phyloP scores from a whole-genome alignment of 2,888 invertebrate genomes.

The Melangyna quadrimaculata region DNA sequence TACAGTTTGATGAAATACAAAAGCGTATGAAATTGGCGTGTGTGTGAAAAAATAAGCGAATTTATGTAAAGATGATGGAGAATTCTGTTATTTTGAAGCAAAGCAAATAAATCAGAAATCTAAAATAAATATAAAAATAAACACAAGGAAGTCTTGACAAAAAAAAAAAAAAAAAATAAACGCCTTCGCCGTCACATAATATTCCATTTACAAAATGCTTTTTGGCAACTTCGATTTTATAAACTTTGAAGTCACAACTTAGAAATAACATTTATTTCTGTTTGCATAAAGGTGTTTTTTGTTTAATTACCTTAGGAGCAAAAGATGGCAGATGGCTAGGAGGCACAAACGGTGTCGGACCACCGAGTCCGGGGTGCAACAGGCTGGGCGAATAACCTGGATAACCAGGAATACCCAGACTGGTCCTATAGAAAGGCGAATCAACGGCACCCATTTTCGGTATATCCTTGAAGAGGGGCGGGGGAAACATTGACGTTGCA shows the following conservation, averaged over 20 bases:
- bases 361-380: constrained; percentile 88
- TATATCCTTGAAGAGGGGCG: constrained; percentile 92
- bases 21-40: constrained; percentile 55
- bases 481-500: constrained; percentile 82
- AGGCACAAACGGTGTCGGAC: constrained; percentile 93
- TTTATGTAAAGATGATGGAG: constrained; percentile 8
- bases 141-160: neutral
- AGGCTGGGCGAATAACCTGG: constrained; percentile 89
- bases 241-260: neutral
- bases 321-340: constrained; percentile 93
- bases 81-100: constrained; percentile 33
- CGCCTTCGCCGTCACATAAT: constrained; percentile 29
- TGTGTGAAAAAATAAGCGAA: constrained; percentile 23
- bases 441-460: constrained; percentile 91
- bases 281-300: neutral
- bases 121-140: neutral
- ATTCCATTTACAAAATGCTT: constrained; percentile 2
- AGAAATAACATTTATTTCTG: neutral
- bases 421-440: constrained; percentile 89
- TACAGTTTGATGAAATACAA: constrained; percentile 43
- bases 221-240: constrained; percentile 9
- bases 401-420: constrained; percentile 88
- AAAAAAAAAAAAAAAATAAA: neutral
- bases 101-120: constrained; percentile 36
- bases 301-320: constrained; percentile 90